Conservation (phyloP, 2,797 vertebrate species). For the Chelonia mydas region DNA sequence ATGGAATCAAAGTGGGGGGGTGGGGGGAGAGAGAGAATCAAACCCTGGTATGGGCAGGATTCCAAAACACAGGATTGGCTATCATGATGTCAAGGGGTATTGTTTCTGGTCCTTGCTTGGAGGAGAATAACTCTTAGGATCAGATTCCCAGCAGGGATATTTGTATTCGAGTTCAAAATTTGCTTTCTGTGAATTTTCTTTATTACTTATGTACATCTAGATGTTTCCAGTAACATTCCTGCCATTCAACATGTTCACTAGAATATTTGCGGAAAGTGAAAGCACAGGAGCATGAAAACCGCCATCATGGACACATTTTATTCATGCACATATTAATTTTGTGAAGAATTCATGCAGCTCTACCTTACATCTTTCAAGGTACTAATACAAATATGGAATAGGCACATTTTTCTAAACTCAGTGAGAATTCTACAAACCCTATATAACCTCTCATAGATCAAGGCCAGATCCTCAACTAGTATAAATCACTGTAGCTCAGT, state of each 20-base stretch:
- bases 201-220: not conserved
- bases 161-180: not conserved
- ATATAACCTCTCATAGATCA: not conserved
- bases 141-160: too few species aligned
- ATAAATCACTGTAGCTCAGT: not conserved
- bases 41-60: not conserved
- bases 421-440: not conserved
- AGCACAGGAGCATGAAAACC: not conserved
- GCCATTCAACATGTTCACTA: not conserved
- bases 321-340: not conserved
- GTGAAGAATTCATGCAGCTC: not conserved
- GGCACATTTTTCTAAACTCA: not conserved
- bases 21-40: not conserved
- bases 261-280: not conserved
- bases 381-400: not conserved
- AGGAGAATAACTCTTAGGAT: too few species aligned
- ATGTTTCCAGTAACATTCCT: not conserved
- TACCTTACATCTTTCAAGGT: not conserved
- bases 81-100: not conserved
- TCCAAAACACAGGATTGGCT: not conserved
- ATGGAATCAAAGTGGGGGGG: not conserved
- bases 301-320: not conserved
- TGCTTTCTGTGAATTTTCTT: not conserved
- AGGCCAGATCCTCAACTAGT: not conserved
- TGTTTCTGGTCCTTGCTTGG: not conserved